phyloP scores from a whole-genome alignment of 2,113 vertebrate species.

The Indicator indicator region DNA sequence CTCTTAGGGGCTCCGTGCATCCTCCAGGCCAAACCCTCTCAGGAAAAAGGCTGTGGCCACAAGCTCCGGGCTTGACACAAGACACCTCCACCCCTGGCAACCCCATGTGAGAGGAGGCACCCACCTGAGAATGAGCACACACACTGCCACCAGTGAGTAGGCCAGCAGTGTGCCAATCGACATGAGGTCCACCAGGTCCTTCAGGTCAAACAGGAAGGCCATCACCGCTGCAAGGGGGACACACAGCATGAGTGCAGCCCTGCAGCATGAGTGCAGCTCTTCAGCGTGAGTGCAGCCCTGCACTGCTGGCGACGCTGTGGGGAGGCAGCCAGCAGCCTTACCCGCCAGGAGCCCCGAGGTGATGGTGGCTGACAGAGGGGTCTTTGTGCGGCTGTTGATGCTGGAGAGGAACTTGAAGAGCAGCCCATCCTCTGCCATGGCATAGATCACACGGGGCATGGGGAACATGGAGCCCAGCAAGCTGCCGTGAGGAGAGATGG shows the following conservation, averaged over 20 bases:
- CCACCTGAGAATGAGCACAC: constrained; percentile 95
- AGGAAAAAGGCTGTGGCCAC: neutral
- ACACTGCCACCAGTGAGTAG: constrained; percentile 92
- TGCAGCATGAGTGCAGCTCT: no score
- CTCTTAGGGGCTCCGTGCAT: neutral
- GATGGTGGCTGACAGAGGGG: constrained; percentile 87
- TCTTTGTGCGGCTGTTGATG: constrained; percentile 85
- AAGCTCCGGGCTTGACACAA: rapidly evolving
- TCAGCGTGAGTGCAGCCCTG: no score
- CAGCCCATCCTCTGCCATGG: constrained; percentile 95
- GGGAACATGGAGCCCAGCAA: constrained; percentile 97
- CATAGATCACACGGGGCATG: constrained; percentile 96
- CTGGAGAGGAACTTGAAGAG: constrained; percentile 86
- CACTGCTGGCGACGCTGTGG: rapidly evolving
- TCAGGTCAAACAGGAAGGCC: constrained; percentile 92
- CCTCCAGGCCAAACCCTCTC: neutral
- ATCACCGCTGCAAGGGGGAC: constrained; percentile 83
- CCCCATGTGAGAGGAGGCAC: neutral
- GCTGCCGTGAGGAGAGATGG: constrained; percentile 64
- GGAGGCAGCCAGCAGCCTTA: neutral
- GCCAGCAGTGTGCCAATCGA: constrained; percentile 95
- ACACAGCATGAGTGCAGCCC: neutral
- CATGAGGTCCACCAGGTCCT: constrained; percentile 94
- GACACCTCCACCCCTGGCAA: neutral
- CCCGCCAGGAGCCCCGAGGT: constrained; percentile 88